Evolutionary conservation across 2,797 vertebrate genomes (phyloP).

Genomic region (Hemitrygon akajei): DNA sequence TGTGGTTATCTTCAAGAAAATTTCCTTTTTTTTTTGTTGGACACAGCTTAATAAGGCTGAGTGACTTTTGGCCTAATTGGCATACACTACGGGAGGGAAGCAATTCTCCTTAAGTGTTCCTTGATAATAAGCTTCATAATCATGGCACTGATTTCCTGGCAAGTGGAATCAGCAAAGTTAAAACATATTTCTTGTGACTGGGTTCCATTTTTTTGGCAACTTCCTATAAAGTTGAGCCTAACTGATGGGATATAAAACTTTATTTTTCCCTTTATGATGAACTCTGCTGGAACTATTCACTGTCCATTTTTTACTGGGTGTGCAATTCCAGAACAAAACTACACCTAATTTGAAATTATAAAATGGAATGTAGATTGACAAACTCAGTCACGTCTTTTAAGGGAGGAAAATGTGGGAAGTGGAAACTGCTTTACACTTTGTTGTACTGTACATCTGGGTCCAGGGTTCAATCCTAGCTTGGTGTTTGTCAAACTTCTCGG

Average conservation of each 20-base stretch:
- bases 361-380: background rate
- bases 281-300: background rate
- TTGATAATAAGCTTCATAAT: background rate
- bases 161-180: background rate
- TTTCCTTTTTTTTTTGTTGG: background rate
- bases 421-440: background rate
- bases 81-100: background rate
- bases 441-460: background rate
- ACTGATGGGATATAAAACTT: background rate
- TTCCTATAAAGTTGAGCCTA: background rate
- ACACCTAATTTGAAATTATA: background rate
- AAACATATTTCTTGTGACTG: background rate
- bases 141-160: background rate
- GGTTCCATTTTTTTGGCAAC: background rate
- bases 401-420: background rate
- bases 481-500: no score
- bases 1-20: background rate
- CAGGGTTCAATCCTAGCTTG: no score
- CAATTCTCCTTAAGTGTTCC: background rate
- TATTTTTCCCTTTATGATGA: background rate
- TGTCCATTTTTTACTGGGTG: background rate
- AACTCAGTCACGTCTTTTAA: background rate
- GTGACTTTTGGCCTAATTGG: conserved; percentile 26
- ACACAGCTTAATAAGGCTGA: background rate
- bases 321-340: background rate